Evolutionary conservation across 2,113 vertebrate species (phyloP).

Genomic region (Indri indri): DNA sequence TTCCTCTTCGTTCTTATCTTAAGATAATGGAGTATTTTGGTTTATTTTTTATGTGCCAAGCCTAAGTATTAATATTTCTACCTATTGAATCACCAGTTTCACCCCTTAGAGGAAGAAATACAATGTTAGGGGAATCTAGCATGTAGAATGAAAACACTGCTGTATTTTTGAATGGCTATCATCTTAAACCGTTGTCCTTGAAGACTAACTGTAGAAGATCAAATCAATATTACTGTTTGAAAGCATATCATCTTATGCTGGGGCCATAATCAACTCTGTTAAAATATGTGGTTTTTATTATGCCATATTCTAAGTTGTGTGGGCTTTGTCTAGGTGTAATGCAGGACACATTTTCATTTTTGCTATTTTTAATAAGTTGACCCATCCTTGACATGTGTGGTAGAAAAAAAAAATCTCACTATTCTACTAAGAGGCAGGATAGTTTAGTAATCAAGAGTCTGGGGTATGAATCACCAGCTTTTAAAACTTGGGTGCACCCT

Average conservation of each 20-base stretch:
- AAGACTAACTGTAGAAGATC: background rate
- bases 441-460: background rate
- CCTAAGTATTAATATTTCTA: background rate
- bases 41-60: conserved; percentile 49
- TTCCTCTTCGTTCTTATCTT: background rate
- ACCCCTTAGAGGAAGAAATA: background rate
- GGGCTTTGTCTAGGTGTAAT: background rate
- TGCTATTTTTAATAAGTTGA: background rate
- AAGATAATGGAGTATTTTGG: conserved; percentile 39
- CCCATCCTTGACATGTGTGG: background rate
- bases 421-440: background rate
- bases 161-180: background rate
- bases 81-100: background rate
- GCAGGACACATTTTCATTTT: background rate
- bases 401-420: background rate
- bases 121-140: background rate
- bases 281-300: background rate
- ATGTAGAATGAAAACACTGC: background rate
- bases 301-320: background rate
- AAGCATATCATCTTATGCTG: background rate
- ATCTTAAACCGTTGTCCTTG: background rate
- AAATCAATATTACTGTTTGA: background rate
- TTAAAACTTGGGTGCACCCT: background rate
- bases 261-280: background rate
- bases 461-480: background rate